phyloP scores from a whole-genome alignment of 2,888 invertebrate genomes.

The Alloscopus bannaensis region DNA sequence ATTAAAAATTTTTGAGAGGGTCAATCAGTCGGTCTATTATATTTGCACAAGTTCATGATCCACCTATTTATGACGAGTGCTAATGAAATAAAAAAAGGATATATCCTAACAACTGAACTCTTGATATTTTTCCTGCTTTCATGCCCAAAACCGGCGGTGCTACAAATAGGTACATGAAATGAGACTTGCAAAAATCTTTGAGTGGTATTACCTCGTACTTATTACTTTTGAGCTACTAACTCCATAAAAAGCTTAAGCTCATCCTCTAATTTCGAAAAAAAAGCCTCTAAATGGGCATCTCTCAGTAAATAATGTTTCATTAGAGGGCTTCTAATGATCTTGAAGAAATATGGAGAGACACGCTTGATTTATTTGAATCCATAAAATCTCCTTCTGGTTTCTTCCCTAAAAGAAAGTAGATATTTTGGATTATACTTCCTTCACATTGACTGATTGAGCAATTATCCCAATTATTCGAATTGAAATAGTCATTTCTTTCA shows the following conservation, averaged over 20 bases:
- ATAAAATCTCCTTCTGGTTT: background rate
- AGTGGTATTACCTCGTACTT: background rate
- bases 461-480: slow-evolving; percentile 8
- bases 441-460: slow-evolving; percentile 3
- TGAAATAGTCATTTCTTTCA: background rate
- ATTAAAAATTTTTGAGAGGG: background rate
- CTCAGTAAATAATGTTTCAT: background rate
- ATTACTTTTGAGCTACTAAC: background rate
- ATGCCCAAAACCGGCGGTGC: background rate
- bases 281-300: slow-evolving; percentile 12
- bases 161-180: background rate
- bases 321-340: too few species aligned
- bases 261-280: background rate
- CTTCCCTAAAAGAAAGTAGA: background rate
- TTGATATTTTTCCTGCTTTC: background rate
- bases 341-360: too few species aligned
- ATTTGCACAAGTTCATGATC: background rate
- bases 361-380: background rate
- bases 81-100: background rate
- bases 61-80: background rate
- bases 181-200: background rate
- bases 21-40: background rate
- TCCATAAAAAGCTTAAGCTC: slow-evolving; percentile 3
- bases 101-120: too few species aligned
- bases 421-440: background rate